phyloP scores from a whole-genome alignment of 2,113 vertebrate species.

The Charadrius vociferus region DNA sequence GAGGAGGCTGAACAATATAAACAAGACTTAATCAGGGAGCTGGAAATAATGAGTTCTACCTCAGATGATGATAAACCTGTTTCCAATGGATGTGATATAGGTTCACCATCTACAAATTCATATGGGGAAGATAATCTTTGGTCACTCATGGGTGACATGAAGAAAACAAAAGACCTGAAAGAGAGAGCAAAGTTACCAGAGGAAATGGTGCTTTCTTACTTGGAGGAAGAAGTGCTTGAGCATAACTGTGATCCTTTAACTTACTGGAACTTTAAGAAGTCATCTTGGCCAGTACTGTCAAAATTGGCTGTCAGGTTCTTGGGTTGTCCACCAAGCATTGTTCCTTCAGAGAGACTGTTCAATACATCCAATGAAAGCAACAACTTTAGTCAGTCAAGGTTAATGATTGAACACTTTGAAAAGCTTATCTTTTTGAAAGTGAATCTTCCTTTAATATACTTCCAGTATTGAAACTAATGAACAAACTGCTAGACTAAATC shows the following conservation, averaged over 20 bases:
- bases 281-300: constrained; percentile 91
- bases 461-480: constrained; percentile 89
- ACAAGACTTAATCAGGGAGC: constrained; percentile 91
- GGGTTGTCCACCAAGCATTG: constrained; percentile 93
- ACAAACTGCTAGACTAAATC: constrained; percentile 57
- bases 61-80: constrained; percentile 80
- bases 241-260: constrained; percentile 96
- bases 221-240: constrained; percentile 96
- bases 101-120: constrained; percentile 73
- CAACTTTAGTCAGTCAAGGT: constrained; percentile 87
- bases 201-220: constrained; percentile 90
- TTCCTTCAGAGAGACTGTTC: constrained; percentile 93
- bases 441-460: constrained; percentile 96
- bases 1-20: constrained; percentile 93
- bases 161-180: constrained; percentile 83
- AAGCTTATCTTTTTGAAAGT: constrained; percentile 96
- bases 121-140: constrained; percentile 87
- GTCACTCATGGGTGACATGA: constrained; percentile 90
- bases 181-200: constrained; percentile 86
- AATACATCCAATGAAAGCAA: constrained; percentile 87
- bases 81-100: constrained; percentile 82
- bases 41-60: constrained; percentile 89
- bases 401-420: constrained; percentile 92
- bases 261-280: constrained; percentile 96
- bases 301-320: constrained; percentile 92